Base-by-base conservation (phyloP, 1,140 invertebrate species). In the Drosophila insularis region DNA sequence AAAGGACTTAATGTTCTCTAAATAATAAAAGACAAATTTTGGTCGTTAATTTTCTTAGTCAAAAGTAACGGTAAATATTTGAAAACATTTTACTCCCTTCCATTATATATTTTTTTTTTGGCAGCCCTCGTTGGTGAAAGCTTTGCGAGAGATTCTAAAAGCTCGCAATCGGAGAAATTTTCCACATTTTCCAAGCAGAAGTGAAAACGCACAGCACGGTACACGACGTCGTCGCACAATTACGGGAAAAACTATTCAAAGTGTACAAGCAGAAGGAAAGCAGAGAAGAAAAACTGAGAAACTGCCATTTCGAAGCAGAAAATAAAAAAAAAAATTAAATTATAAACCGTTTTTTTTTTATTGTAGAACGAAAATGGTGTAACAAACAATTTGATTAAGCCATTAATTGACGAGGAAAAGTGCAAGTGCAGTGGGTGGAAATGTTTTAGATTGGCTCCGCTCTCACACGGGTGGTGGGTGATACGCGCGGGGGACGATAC, bases 391-490 rank as follows among this genome's bases (percentile, higher is more conserved):
- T 87, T 89, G 71, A 87, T 84, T 89, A 87, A 77, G 76, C 85
- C 84, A 89, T 89, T 87, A 89, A 87, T 89, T 87, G 75, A 50
- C 17, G 43, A 78, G 76, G 74, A 74, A 80, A 85, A 85, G 82
- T 85, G 84, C 84, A 89, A 84, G 84, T 87, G 82, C 84, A 82
- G 84, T 82, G 84, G 72, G 84, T 89, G 82, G 71, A 86, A 87
- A 87, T 87, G 82, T 87, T 77, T 76, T 89, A 87, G 63, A 73
- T 76, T 73, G 66, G 63, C 58, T 78, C 50, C 43, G 56, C 60
- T 32, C 56, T 40, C 67, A 66, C 73, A 60, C 40, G 59, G 59
- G 31, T 65, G 61, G 43, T 39, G 17, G 17, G 31, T 70, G 60
- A 37, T 54, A 58, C 37, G 50, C 53, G 39, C 64, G 53, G 58